Base-by-base conservation (phyloP, 2,888 invertebrate species). In the Cinara cedri region DNA sequence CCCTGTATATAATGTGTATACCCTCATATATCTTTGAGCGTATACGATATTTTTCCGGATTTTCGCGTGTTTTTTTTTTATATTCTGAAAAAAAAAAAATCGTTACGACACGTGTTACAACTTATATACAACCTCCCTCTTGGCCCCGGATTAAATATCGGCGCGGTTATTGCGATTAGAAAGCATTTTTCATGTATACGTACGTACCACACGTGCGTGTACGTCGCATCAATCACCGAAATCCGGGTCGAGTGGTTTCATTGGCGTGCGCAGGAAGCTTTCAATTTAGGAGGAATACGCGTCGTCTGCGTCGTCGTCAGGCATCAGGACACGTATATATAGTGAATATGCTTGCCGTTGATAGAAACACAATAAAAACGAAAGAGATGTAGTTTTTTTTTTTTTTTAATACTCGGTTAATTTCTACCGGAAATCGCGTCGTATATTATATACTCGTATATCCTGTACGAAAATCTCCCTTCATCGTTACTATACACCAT, bases 181-280 rank as follows among this genome's bases (percentile, higher is more conserved):
- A 49, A 74, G 62, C 51, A 16, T 74, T 63, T 51, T 21, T 34
- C 21, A 54, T 34, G 34, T 34, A 34, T 34, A 34, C n/a, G n/a
- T 34, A 34, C 34, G 6, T 6, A 34, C 34, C 34, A 74, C 49
- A 49, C 62, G 19, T 57, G 55, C 26, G 16, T n/a, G 44, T 14
- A 34, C 49, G 49, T 49, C 3, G 34, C 63, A 63, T 24, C 63
- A 63, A 54, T 74, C 51, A 24, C 42, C 13, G 42, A 63, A 74
- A 74, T 74, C 63, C 34, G 49, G 60, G 72, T 72, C 72, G 60
- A 63, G 72, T 63, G 42, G 51, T 74, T 63, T 16, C 42, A 62
- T 63, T 42, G n/a, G 19, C 26, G 6, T 21, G 42, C 1, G 21
- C 74, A 75, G 74, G 74, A 75, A 75, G 63, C 42, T 65, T 65